Percentiles rank a stretch among this genome's conserved stretches.
Conservation (phyloP, 1,140 invertebrate species). For the Plectus sambesii region DNA sequence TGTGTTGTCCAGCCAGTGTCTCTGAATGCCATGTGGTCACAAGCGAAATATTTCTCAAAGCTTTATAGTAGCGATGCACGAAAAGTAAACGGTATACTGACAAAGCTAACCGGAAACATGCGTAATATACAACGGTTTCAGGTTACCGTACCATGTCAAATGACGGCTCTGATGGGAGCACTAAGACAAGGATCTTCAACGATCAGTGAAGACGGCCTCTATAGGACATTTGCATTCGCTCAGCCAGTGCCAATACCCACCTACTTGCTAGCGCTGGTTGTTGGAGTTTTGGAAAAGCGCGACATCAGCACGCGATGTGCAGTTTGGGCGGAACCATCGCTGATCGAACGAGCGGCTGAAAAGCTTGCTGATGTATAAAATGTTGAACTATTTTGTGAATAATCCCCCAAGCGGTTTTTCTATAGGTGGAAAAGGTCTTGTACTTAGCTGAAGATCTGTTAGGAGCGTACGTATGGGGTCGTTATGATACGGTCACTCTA, state of each 20-base stretch:
- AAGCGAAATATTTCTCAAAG: conserved; percentile 62
- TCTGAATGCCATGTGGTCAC: no score
- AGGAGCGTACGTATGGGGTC: conserved; percentile 50
- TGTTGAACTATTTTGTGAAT: conserved; percentile 5
- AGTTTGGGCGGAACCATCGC: conserved; percentile 77
- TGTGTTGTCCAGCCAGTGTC: no score
- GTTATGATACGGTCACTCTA: no score
- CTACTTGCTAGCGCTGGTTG: conserved; percentile 68
- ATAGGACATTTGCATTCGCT: conserved; percentile 55
- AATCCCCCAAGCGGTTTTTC: no score
- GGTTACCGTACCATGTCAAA: no score
- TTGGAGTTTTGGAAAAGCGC: conserved; percentile 64
- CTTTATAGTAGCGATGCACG: conserved; percentile 74
- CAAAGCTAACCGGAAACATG: conserved; percentile 14
- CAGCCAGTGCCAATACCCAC: conserved; percentile 56
- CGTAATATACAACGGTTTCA: no score
- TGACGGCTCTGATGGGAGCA: no score
- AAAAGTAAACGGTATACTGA: conserved; percentile 62
- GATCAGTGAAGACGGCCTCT: no score
- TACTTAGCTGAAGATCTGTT: conserved; percentile 62
- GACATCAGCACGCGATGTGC: conserved; percentile 56
- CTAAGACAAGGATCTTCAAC: no score
- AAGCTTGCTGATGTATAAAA: conserved; percentile 64
- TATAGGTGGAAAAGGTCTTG: conserved; percentile 66
- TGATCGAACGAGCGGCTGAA: conserved; percentile 67